Percentiles rank a stretch among this genome's conserved stretches.
Conservation (phyloP, 37 sponge, comb jelly and placozoan genomes). For the Spongilla lacustris region DNA sequence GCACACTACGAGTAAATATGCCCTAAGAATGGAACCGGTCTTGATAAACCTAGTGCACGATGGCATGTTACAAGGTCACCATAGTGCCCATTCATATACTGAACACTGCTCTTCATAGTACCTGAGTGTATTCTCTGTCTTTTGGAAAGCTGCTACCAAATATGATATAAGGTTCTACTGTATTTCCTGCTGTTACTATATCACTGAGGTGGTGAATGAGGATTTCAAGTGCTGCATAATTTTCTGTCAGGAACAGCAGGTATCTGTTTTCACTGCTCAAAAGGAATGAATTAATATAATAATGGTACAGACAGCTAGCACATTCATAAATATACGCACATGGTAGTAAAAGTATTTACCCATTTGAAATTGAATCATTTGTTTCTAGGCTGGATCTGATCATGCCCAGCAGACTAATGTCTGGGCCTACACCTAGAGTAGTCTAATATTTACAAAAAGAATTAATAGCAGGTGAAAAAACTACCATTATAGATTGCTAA, state of each 20-base stretch:
- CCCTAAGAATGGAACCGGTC: too few species aligned
- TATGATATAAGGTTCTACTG: constrained; percentile 50
- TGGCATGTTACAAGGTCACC: too few species aligned
- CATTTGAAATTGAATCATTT: constrained; percentile 26
- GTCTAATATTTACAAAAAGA: too few species aligned
- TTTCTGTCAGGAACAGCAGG: constrained; percentile 79
- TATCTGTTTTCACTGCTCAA: constrained; percentile 56
- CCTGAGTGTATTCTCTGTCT: constrained; percentile 85
- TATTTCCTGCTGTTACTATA: neutral
- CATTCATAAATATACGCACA: too few species aligned
- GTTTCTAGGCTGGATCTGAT: constrained; percentile 20
- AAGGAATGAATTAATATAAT: constrained; percentile 11
- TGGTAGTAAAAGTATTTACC: constrained; percentile 10
- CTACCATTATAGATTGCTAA: too few species aligned
- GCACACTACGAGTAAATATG: too few species aligned
- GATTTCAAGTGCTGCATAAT: constrained; percentile 71
- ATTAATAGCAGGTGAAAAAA: too few species aligned
- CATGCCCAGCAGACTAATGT: neutral
- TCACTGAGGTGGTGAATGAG: constrained; percentile 9
- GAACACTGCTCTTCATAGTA: constrained; percentile 10
- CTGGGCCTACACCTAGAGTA: too few species aligned
- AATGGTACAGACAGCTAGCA: too few species aligned
- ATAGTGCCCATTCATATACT: too few species aligned
- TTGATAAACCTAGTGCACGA: too few species aligned
- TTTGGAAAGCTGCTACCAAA: constrained; percentile 88